Evolutionary conservation across 2,113 vertebrate species (phyloP), one percentile per base, ranked within the genome.

Genomic region (Columba livia): DNA sequence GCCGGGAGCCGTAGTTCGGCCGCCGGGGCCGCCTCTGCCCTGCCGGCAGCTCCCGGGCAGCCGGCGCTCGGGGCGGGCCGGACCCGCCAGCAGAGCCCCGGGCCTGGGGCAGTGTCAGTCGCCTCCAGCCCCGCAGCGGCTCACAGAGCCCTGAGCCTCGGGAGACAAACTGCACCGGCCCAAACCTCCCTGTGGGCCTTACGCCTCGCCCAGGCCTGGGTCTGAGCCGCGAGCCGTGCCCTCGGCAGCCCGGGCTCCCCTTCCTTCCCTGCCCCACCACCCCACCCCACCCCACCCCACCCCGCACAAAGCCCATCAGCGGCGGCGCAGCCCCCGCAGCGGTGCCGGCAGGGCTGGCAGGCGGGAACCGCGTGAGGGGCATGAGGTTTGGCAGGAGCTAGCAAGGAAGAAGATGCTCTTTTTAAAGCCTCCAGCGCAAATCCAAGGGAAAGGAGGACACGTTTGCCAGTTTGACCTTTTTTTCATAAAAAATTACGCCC

Each of bases 181-280:
- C 38, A 4, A 12, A 8, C 14, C 25, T 10, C 23, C 23, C 32
- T 18, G 28, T 2, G 54, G 10, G 54, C 34, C 29, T 28, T 2
- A 3, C 4, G 14, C 29, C 42, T 15, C 28, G 5, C 5, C n/a
- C 42, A 17, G 32, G 4, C 8, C 26, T 17, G 11, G 26, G 9
- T 3, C 17, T 14, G 65, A 21, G 1, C 5, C 3, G 32, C 4
- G 10, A 11, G 10, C 28, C 4, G 3, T 2, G 12, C 47, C 29
- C 19, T 29, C 5, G 5, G 51, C 29, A 9, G 4, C 61, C 8
- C 36, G 1, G 32, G 47, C 47, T 36, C 8, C 50, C 19, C 14
- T 15, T 8, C 6, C 24, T 34, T 9, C 31, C 29, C 11, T 6
- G 38, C n/a, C 56, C 32, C 15, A 11, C 51, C 51, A 4, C 4